These are phyloP conservation scores for Andrena fulva DNA, from an alignment of 2,888 invertebrate genomes.

Conservation along the genomic window DNA sequence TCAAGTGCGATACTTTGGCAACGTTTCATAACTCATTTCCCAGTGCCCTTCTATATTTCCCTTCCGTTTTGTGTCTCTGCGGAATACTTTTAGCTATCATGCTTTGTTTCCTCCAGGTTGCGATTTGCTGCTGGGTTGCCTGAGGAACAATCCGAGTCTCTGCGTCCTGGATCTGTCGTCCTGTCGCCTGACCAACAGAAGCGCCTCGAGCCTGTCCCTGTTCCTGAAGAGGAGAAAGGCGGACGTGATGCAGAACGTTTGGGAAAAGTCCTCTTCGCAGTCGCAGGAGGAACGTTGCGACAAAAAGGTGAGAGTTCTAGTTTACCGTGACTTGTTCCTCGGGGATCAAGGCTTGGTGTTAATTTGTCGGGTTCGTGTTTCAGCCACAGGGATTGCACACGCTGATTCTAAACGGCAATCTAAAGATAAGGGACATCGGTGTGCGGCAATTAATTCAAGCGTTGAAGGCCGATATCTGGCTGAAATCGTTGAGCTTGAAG, in stretches of 20 bases:
- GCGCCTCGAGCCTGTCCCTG: slow-evolving; percentile 45
- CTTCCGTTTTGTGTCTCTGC: not conserved
- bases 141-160: slow-evolving; percentile 61
- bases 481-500: slow-evolving; percentile 66
- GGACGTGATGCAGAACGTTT: slow-evolving; percentile 57
- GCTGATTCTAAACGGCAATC: slow-evolving; percentile 69
- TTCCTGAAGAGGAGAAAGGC: slow-evolving; percentile 64
- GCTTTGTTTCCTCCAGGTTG: slow-evolving; percentile 64
- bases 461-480: slow-evolving; percentile 68
- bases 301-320: slow-evolving; percentile 2
- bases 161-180: slow-evolving; percentile 63
- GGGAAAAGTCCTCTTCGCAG: slow-evolving; percentile 46
- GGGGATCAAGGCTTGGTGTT: not conserved
- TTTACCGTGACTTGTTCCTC: not conserved
- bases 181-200: slow-evolving; percentile 64
- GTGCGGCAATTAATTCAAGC: slow-evolving; percentile 45
- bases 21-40: not conserved
- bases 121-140: slow-evolving; percentile 54
- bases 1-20: not conserved
- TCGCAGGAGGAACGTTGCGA: slow-evolving; percentile 4
- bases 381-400: slow-evolving; percentile 65
- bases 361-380: slow-evolving; percentile 6
- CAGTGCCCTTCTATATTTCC: not conserved
- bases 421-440: slow-evolving; percentile 66
- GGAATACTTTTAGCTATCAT: not conserved